Conservation (phyloP, 2,797 vertebrate species). For the Hemitrygon akajei region DNA sequence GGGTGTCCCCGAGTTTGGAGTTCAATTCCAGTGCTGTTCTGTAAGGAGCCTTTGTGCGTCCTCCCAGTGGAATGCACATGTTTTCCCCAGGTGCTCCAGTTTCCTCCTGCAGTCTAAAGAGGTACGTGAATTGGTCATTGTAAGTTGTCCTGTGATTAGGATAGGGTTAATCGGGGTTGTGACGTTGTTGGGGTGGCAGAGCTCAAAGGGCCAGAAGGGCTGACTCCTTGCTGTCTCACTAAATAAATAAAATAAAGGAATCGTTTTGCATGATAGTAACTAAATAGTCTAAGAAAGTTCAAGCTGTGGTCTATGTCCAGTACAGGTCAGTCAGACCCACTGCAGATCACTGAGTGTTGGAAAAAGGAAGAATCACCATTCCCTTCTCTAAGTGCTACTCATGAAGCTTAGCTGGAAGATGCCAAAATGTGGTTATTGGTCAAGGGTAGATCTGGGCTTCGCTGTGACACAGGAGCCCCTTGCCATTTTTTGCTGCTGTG, state of each 20-base stretch:
- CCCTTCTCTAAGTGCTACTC: neutral
- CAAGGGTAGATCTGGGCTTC: neutral
- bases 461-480: neutral
- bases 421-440: neutral
- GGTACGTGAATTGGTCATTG: too few species aligned
- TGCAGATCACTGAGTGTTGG: neutral
- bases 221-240: too few species aligned
- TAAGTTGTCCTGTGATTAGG: too few species aligned
- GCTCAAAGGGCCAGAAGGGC: too few species aligned
- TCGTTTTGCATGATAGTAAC: neutral
- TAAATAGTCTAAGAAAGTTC: neutral
- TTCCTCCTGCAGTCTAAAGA: too few species aligned
- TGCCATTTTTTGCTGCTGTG: neutral
- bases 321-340: neutral
- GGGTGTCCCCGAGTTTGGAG: too few species aligned
- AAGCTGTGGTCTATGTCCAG: neutral
- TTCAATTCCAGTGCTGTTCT: too few species aligned
- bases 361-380: neutral
- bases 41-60: too few species aligned
- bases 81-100: too few species aligned
- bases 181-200: too few species aligned
- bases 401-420: neutral
- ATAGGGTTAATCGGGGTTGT: too few species aligned
- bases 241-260: too few species aligned
- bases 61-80: neutral